Evolutionary conservation across 23 tunicate genomes (phyloP), one percentile per base, ranked within the genome.

Genomic region (Ascidia mentula): DNA sequence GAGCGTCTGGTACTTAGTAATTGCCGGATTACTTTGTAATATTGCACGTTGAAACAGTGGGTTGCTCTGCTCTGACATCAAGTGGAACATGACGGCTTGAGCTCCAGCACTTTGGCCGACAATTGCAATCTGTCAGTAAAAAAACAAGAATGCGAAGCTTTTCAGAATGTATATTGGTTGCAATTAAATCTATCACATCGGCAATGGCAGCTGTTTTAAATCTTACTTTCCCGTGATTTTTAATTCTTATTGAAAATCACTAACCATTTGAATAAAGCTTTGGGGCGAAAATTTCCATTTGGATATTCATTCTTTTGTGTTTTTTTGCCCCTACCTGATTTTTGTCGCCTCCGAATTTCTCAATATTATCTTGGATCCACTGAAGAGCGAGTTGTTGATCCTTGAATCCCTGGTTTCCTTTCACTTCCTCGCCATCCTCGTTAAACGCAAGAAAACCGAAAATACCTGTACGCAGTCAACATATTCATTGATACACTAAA

Each of bases 351-450:
- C 96, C 96, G 45, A 90, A 90, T 38, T 90, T 85, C 65, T 45
- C 87, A 42, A 90, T 90, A 46, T 90, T 82, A 33, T 85, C 96
- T 2, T 85, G 81, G 24, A 90, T 90, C 96, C 96, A 90, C 37
- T 90, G 40, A 33, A 90, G 65, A 32, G 96, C 96, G 32, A 90
- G 82, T 69, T 88, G 92, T 76, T 88, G 92, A 45, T 88, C 92
- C 76, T 82, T 88, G 28, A 88, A 28, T 8, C 82, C 92, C 34
- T 88, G 92, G 74, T 88, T 88, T 18, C 92, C 92, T 36, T 40
- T 61, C 7, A 88, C 31, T 4, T 39, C 79, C 20, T 69, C 82
- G 0, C 73, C 45, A 3, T 53, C 65, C n/a, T n/a, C n/a, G 24
- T 53, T 28, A 28, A 53, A 53, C 13, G 65, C 65, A 26, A 53